Evolutionary conservation across 2,888 invertebrate species (phyloP), one percentile per base, ranked within the genome.

Genomic region (Pherbina coryleti): DNA sequence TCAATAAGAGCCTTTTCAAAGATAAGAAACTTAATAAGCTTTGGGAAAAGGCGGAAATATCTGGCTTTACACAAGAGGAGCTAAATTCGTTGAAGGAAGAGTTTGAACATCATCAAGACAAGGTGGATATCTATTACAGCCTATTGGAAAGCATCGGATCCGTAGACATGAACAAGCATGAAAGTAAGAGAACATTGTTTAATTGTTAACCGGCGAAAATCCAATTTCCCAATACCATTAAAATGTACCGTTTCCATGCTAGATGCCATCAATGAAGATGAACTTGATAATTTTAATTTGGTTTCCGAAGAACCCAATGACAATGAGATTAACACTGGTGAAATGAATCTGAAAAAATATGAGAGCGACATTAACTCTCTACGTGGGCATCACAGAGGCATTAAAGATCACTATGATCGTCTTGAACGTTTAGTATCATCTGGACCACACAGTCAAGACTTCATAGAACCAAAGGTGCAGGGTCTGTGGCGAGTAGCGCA

Each of bases 41-140:
- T 5, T 98, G 98, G 98, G 92, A 93, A 51, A 97, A 97, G 87
- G 98, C 97, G 0, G 96, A 96, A 90, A 90, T 92, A 31, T 93
- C 96, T 34, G 97, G 97, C n/a, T 97, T 97, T 86, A 94, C 94
- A 28, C 93, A 93, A 79, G 94, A 95, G 81, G 97, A 98, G 89
- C 88, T 98, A 64, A 91, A 93, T 78, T 93, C 96, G 0, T 89
- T 98, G 19, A 95, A 94, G 85, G 95, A 97, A 87, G 98, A 98
- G 89, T 97, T 98, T 86, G 90, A 91, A 25, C 97, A 98, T 88
- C 97, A 98, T 86, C 97, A 98, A 88, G 95, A 97, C 82, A 98
- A 97, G 90, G 93, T 98, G 71, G 95, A 97, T 87, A 94, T 98
- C 85, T 98, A 97, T 87, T 95, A 96, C 88, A 93, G 94, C 62